Base-by-base conservation (phyloP, 2,888 invertebrate species). In the Scelioninae gen. 1 region DNA sequence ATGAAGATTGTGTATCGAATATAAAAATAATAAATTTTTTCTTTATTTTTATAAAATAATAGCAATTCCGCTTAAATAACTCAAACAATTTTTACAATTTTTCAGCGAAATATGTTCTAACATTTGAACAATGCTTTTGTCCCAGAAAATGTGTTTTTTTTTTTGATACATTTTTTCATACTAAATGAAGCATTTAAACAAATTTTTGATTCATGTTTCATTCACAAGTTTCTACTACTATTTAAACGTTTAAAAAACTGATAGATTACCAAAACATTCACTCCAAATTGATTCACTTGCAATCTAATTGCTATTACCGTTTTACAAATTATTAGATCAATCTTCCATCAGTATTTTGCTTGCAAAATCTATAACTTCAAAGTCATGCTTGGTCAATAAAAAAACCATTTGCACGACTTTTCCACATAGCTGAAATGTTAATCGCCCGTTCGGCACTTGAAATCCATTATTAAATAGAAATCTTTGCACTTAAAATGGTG, bases 301-400 rank as follows among this genome's bases (percentile, higher is more conserved):
- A 32, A 63, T 63, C 16, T 49, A 49, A 63, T 63, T 63, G 49
- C 49, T 49, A 63, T 63, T 49, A 63, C 49, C 63, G 63, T 63
- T 63, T 63, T 11, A 13, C 63, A 63, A 63, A 15, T 63, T 29
- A 63, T 63, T 47, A 47, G 63, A 49, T 49, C 32, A 16, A 34
- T 62, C 15, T 32, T 16, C 10, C 49, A 63, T 45, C 63, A 11
- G 7, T 13, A 8, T 29, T 66, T 53, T 66, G 53, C 10, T 45
- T 23, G n/a, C 29, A 66, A 53, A 66, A 53, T 66, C 66, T 66
- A 66, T 65, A 69, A 69, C 69, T 45, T 58, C 58, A 56, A 69
- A 69, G 58, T 69, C 69, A 69, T 58, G 69, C 49, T 47, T 38
- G n/a, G 56, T 69, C 58, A 69, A 69, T 58, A 58, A n/a, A 34